Conservation (phyloP, 2,888 invertebrate genomes). For the Boloria euphrosyne region DNA sequence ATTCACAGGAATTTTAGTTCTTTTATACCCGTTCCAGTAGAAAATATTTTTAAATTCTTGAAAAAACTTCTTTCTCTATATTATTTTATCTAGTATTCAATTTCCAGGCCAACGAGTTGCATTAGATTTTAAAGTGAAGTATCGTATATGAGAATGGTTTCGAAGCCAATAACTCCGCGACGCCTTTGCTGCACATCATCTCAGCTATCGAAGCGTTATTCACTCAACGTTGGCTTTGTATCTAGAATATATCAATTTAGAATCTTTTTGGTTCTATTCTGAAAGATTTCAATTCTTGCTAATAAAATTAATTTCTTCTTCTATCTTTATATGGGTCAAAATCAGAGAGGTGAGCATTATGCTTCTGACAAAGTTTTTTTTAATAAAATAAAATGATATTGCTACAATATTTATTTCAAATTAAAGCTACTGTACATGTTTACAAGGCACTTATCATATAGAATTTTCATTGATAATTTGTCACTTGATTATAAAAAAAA, state of each 20-base stretch:
- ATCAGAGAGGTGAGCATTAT: no score
- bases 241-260: conserved; percentile 74
- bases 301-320: no score
- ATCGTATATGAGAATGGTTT: conserved; percentile 40
- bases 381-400: no score
- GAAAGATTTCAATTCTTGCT: conserved; percentile 32
- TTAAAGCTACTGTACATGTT: no score
- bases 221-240: conserved; percentile 72
- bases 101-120: conserved; percentile 11
- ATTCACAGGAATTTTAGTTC: not conserved
- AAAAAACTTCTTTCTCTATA: not conserved
- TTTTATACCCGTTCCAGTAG: no score
- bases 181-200: conserved; percentile 69
- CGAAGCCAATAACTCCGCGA: conserved; percentile 65
- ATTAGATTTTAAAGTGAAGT: conserved; percentile 13
- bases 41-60: not conserved
- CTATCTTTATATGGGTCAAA: no score
- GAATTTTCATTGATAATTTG: no score
- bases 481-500: no score
- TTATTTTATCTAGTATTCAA: conserved; percentile 8
- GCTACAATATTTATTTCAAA: no score
- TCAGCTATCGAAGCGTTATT: conserved; percentile 63
- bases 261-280: conserved; percentile 48
- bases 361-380: no score
- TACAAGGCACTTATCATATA: no score